phyloP scores from a whole-genome alignment of 2,113 vertebrate species.

The Fulmarus glacialis region DNA sequence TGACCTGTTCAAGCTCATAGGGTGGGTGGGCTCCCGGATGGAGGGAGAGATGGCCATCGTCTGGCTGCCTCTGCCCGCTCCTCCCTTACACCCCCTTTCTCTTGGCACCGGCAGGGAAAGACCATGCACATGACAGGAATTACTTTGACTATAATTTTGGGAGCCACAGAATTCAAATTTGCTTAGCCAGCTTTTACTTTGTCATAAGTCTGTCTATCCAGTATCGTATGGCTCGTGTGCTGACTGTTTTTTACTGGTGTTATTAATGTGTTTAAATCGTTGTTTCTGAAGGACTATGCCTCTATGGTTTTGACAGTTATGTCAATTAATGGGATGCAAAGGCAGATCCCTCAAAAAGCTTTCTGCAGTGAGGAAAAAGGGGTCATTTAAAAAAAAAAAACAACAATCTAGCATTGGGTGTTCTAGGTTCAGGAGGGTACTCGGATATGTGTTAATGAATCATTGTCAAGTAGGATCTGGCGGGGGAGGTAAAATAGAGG shows the following conservation, averaged over 20 bases:
- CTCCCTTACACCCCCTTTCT: not conserved
- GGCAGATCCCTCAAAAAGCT: not conserved
- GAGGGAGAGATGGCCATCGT: fast-evolving
- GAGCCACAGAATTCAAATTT: not conserved
- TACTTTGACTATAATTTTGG: not conserved
- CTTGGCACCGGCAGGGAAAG: not conserved
- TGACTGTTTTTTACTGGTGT: not conserved
- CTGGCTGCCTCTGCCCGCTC: not conserved
- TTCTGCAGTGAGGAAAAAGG: not conserved
- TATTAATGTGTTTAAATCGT: not conserved
- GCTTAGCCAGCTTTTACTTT: not conserved
- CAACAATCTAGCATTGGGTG: not conserved
- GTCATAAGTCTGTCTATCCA: not conserved
- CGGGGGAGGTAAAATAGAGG: not conserved
- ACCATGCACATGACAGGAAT: not conserved
- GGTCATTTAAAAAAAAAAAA: not conserved
- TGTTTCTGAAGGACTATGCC: not conserved
- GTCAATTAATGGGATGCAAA: not conserved
- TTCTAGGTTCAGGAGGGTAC: not conserved
- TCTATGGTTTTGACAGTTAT: not conserved
- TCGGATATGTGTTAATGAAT: not conserved
- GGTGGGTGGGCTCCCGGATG: not conserved
- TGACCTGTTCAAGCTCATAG: fast-evolving
- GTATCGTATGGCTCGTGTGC: not conserved
- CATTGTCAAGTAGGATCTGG: not conserved